Evolutionary conservation across 1,140 invertebrate species (phyloP).

Genomic region (Dendroctonus ponderosae): DNA sequence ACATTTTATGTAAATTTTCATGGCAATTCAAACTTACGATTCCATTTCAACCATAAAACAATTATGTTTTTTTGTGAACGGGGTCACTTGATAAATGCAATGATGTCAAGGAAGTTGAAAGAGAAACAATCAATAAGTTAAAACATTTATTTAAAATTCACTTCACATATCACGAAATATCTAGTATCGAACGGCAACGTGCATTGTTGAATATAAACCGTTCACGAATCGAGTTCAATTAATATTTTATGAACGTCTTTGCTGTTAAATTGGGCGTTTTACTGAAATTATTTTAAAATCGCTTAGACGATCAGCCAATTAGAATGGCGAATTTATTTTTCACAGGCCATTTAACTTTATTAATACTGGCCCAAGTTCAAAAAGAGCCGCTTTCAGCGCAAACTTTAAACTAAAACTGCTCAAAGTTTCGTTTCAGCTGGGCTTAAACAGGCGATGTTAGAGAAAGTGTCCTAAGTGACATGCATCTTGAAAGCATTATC

Average conservation of each 20-base stretch:
- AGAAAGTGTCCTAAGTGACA: not conserved
- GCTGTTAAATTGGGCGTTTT: conserved; percentile 24
- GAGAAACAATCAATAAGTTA: too few relatives aligned
- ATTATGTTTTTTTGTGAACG: too few relatives aligned
- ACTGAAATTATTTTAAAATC: conserved; percentile 29
- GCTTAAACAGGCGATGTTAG: not conserved
- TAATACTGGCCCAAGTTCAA: conserved; percentile 24
- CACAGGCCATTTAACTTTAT: conserved; percentile 29
- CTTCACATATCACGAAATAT: not conserved
- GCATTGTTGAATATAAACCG: conserved; percentile 13
- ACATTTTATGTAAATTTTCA: too few relatives aligned
- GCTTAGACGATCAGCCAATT: conserved; percentile 30
- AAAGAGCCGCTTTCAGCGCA: conserved; percentile 24
- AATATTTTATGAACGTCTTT: conserved; percentile 28
- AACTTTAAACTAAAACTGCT: conserved; percentile 22
- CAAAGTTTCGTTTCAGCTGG: conserved; percentile 10
- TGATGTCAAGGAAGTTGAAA: too few relatives aligned
- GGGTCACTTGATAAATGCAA: too few relatives aligned
- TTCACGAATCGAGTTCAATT: conserved; percentile 13
- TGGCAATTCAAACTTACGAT: too few relatives aligned
- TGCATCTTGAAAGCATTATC: too few relatives aligned
- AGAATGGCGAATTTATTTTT: conserved; percentile 33
- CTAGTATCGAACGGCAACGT: conserved; percentile 4
- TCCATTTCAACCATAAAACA: too few relatives aligned
- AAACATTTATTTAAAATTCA: too few relatives aligned